Evolutionary conservation across 2,888 invertebrate genomes (phyloP).

Genomic region (Rutpela maculata): DNA sequence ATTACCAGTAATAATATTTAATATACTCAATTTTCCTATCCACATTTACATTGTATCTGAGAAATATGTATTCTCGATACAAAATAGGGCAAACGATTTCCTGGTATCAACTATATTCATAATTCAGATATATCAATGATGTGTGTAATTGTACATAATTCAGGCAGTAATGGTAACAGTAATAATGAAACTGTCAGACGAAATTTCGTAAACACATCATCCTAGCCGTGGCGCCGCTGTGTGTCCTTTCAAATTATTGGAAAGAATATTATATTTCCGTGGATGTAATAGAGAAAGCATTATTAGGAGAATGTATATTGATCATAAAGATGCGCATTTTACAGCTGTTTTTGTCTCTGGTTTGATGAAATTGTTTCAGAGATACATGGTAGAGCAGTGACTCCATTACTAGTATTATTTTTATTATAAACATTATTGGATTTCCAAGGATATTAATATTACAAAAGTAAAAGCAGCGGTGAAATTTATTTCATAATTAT

Average conservation of each 20-base stretch:
- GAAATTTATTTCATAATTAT: no score
- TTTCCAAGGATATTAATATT: no score
- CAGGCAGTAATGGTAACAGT: constrained; percentile 17
- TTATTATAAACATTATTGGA: background rate
- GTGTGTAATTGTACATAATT: constrained; percentile 22
- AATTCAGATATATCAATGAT: constrained; percentile 1
- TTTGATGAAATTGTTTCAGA: background rate
- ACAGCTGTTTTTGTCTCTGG: constrained; percentile 24
- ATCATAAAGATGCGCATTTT: constrained; percentile 19
- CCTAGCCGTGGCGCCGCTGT: constrained; percentile 31
- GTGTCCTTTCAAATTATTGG: constrained; percentile 34
- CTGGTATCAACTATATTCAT: background rate
- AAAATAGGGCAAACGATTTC: background rate
- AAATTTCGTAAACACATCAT: constrained; percentile 36
- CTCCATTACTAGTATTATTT: background rate
- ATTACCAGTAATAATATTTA: no score
- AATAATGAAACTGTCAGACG: constrained; percentile 28
- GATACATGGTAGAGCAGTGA: background rate
- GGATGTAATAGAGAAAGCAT: constrained; percentile 18
- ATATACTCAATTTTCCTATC: no score
- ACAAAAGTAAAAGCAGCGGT: no score
- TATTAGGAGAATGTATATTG: constrained; percentile 34
- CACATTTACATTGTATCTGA: no score
- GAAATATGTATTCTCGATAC: background rate
- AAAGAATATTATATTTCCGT: constrained; percentile 35